Base-by-base conservation (phyloP, 1,140 invertebrate species). In the Copidosoma floridanum region DNA sequence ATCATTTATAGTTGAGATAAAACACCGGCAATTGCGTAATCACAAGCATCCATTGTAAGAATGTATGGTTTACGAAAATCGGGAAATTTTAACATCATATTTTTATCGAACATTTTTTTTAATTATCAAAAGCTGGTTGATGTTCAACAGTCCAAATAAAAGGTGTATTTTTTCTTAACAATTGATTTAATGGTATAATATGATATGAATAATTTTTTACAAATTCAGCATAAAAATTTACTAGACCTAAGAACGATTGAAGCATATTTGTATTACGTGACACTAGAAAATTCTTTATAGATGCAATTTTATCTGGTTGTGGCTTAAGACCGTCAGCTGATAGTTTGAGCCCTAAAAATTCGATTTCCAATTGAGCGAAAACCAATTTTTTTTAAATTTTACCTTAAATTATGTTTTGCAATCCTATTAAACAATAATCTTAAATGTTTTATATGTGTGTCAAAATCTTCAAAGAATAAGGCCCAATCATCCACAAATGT, bases 31-130 rank as follows among this genome's bases (percentile, higher is more conserved):
- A 76, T 57, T 1, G 71, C 71, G 18, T 52, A 26, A 26, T 66
- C 57, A 29, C 54, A 61, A 2, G 72, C 75, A 37, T 79, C 74
- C 1, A 68, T 78, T 1, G 68, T 69, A n/a, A 72, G 20, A 20
- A 66, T 58, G 24, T 73, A 73, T 10, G 65, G 64, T 51, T 66
- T 65, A n/a, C 37, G 27, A 16, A 61, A 66, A 29, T 77, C 41
- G 11, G 68, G 65, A 23, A 71, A 67, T 50, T 72, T 68, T 1
- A 82, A 18, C 11, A 69, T 51, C 21, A 60, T 29, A 11, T 38
- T 46, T n/a, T 41, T 38, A 35, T n/a, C 24, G 32, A 60, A 29
- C 14, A 44, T 0, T 8, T 26, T 7, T 47, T 41, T 43, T 11
- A 24, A 27, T 37, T 43, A 24, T 52, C 2, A 26, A 60, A 57